Conservation (phyloP, 2,113 vertebrate genomes). For the Eleginops maclovinus region DNA sequence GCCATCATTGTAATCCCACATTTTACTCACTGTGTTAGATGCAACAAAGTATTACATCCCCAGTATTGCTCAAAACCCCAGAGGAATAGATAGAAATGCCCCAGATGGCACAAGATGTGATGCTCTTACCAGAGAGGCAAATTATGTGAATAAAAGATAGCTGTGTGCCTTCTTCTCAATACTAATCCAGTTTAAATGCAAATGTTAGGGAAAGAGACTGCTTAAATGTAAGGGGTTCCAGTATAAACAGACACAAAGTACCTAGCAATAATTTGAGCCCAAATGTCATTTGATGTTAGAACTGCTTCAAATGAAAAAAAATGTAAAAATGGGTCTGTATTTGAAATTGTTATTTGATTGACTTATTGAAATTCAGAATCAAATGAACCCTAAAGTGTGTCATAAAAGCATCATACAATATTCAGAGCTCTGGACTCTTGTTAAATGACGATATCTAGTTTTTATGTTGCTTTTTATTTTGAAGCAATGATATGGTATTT, state of each 20-base stretch:
- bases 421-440: neutral
- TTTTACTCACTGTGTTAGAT: slow-evolving; percentile 56
- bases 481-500: neutral
- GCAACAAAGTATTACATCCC: slow-evolving; percentile 38
- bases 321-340: neutral
- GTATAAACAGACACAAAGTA: neutral
- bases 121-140: slow-evolving; percentile 15
- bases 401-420: neutral
- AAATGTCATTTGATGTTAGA: neutral
- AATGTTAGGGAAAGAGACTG: slow-evolving; percentile 4
- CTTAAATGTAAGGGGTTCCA: neutral
- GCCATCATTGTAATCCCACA: slow-evolving; percentile 49
- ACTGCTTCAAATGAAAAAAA: neutral
- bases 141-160: neutral
- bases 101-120: slow-evolving; percentile 22
- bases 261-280: neutral
- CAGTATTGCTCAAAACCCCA: slow-evolving; percentile 34
- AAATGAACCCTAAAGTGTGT: neutral
- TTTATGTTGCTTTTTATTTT: neutral
- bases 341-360: neutral
- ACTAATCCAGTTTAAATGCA: slow-evolving; percentile 38
- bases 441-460: neutral
- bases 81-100: neutral
- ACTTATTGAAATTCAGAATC: neutral
- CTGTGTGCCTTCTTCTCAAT: slow-evolving; percentile 6